Conservation (phyloP, 2,113 vertebrate species). For the Nymphicus hollandicus region DNA sequence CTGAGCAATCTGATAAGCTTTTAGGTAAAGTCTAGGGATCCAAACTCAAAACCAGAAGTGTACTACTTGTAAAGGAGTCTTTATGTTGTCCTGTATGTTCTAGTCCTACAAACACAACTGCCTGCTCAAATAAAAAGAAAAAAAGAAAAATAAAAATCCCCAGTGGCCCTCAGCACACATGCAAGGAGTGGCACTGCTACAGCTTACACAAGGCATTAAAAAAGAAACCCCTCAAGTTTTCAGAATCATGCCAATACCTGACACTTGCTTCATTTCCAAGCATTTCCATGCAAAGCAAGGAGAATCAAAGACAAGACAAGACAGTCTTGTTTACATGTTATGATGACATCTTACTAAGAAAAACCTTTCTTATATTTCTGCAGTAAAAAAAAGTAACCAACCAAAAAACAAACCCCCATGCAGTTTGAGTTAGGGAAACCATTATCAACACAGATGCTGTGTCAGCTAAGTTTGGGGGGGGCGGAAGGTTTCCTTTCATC, state of each 20-base stretch:
- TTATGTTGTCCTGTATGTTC: background rate
- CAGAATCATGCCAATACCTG: background rate
- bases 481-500: background rate
- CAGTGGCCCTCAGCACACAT: background rate
- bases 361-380: background rate
- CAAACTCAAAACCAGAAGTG: background rate
- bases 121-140: background rate
- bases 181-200: background rate
- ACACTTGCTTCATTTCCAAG: background rate
- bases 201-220: background rate
- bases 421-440: background rate
- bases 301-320: background rate
- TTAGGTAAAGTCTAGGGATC: background rate
- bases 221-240: background rate
- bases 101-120: background rate
- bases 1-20: conserved; percentile 32
- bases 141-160: background rate
- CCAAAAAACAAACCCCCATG: background rate
- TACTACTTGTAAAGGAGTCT: background rate
- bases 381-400: background rate
- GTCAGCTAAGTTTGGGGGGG: background rate
- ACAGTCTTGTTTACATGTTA: background rate
- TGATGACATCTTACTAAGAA: background rate
- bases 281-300: background rate
- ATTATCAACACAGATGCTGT: background rate